Percentiles rank a stretch among this genome's conserved stretches.
Conservation (phyloP, 1,140 invertebrate genomes). For the Himalopsyche phryganea region DNA sequence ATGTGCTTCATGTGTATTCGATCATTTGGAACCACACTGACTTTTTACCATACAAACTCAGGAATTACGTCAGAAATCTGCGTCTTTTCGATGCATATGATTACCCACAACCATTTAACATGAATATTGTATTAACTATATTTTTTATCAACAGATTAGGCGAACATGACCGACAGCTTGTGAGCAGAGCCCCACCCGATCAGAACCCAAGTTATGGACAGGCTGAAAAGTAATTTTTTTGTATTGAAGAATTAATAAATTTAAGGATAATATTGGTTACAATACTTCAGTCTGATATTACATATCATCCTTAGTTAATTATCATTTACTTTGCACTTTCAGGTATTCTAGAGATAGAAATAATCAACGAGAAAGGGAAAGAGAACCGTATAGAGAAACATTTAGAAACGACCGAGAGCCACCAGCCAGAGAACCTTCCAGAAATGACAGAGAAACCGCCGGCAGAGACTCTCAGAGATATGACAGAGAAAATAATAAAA, state of each 20-base stretch:
- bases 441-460: slow-evolving; percentile 3
- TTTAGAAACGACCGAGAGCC: slow-evolving; percentile 5
- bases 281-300: no score
- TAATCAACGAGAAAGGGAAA: slow-evolving; percentile 28
- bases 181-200: neutral
- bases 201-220: slow-evolving; percentile 1
- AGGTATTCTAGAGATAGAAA: slow-evolving; percentile 26
- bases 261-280: neutral
- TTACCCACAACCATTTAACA: no score
- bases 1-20: no score
- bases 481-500: neutral
- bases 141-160: slow-evolving; percentile 18
- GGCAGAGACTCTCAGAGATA: neutral
- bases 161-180: slow-evolving; percentile 17
- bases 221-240: neutral
- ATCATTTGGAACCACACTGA: no score
- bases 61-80: no score
- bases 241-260: slow-evolving; percentile 3
- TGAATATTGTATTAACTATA: no score
- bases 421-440: neutral
- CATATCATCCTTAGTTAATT: neutral
- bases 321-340: slow-evolving; percentile 7
- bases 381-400: slow-evolving; percentile 13
- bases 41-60: no score
- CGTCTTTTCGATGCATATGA: no score